Conservation (phyloP, 2,797 vertebrate genomes). For the Clarias platycephalus region DNA sequence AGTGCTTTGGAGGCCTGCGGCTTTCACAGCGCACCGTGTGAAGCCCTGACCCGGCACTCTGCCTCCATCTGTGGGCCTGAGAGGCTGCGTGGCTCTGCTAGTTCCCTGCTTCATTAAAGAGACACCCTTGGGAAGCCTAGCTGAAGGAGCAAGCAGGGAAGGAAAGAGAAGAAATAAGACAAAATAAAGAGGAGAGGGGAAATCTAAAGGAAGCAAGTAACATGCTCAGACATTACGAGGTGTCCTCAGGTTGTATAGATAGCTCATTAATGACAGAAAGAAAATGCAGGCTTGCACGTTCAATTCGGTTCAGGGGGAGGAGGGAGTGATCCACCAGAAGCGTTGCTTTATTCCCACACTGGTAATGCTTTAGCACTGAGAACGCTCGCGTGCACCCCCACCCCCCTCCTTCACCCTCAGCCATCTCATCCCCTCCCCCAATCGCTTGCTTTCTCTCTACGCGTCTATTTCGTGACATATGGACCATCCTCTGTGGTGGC, state of each 20-base stretch:
- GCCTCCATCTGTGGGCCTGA: constrained; percentile 44
- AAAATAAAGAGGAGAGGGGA: constrained; percentile 4
- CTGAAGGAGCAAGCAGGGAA: constrained; percentile 28
- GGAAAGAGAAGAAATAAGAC: constrained; percentile 9
- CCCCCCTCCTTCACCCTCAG: constrained; percentile 11
- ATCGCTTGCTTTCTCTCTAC: constrained; percentile 50
- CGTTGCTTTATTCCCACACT: constrained; percentile 54
- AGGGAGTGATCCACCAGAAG: constrained; percentile 51
- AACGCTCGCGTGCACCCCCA: constrained; percentile 46
- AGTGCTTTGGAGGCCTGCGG: constrained; percentile 38
- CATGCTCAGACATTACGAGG: neutral
- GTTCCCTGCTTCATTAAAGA: constrained; percentile 51
- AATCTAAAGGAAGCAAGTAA: neutral
- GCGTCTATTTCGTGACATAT: constrained; percentile 59
- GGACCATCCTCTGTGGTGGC: constrained; percentile 64
- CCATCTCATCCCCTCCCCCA: constrained; percentile 50
- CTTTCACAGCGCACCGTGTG: constrained; percentile 29
- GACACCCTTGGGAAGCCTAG: constrained; percentile 43
- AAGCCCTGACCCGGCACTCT: constrained; percentile 46
- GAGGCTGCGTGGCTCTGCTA: constrained; percentile 48
- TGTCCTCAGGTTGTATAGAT: constrained; percentile 5
- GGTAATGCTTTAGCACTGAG: constrained; percentile 51
- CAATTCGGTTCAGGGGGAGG: constrained; percentile 39
- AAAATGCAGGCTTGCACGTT: constrained; percentile 41
- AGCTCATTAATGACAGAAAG: constrained; percentile 18